phyloP scores from a whole-genome alignment of 64 coral and sea anemone genomes.

The Hydrozoanthus tunicans region DNA sequence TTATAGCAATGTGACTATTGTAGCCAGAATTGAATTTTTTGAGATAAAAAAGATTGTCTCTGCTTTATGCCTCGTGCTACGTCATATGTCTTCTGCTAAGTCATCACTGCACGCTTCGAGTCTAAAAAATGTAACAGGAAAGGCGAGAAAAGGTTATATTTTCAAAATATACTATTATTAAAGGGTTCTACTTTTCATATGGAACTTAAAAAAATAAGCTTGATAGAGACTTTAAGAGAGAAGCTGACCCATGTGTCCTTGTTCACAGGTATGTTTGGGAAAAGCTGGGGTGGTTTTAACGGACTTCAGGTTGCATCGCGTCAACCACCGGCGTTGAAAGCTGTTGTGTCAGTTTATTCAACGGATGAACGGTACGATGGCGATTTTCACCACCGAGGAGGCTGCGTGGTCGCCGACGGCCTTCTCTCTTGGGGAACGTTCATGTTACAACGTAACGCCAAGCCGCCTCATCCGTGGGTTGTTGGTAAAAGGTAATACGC shows the following conservation, averaged over 20 bases:
- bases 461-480: slow-evolving; percentile 65
- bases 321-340: slow-evolving; percentile 68
- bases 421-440: slow-evolving; percentile 71
- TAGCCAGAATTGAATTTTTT: too few relatives aligned
- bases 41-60: too few relatives aligned
- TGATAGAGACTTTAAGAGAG: too few relatives aligned
- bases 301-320: slow-evolving; percentile 74
- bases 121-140: too few relatives aligned
- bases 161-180: too few relatives aligned
- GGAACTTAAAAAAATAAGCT: too few relatives aligned
- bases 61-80: too few relatives aligned
- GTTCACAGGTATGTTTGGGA: slow-evolving; percentile 83
- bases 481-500: slow-evolving; percentile 59
- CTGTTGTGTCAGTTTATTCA: slow-evolving; percentile 78
- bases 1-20: too few relatives aligned
- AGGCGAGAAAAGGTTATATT: too few relatives aligned
- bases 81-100: too few relatives aligned
- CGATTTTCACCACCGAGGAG: slow-evolving; percentile 72
- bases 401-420: slow-evolving; percentile 62
- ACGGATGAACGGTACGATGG: slow-evolving; percentile 81
- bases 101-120: too few relatives aligned
- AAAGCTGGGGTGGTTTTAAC: slow-evolving; percentile 95
- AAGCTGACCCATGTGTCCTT: neutral
- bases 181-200: too few relatives aligned
- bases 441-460: slow-evolving; percentile 72